These are phyloP conservation scores for Sebastes goodei DNA, from an alignment of 2,797 vertebrate species.

Conservation along the genomic window DNA sequence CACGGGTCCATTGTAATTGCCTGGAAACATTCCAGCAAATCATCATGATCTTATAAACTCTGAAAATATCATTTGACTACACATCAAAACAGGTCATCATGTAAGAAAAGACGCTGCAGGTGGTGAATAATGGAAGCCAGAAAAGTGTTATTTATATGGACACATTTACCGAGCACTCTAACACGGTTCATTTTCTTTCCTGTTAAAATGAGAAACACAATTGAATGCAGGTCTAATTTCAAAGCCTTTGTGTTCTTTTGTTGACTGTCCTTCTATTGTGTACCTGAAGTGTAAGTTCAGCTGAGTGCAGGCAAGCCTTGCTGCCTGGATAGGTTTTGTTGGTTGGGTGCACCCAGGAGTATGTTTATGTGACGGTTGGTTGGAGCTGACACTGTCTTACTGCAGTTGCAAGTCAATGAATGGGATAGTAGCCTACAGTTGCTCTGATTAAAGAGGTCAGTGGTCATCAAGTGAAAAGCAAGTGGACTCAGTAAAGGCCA, in stretches of 20 bases:
- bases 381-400: conserved; percentile 43
- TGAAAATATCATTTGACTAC: not conserved
- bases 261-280: not conserved
- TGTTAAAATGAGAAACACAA: not conserved
- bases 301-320: conserved; percentile 8
- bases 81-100: not conserved
- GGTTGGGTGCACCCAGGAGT: conserved; percentile 40
- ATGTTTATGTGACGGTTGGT: conserved; percentile 36
- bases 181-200: not conserved
- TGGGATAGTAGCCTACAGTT: conserved; percentile 22
- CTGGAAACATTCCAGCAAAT: not conserved
- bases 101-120: not conserved
- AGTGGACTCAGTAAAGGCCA: not conserved
- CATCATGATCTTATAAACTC: not conserved
- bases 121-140: not conserved
- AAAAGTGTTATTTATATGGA: not conserved
- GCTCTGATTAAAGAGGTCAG: conserved; percentile 56
- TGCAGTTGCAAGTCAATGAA: conserved; percentile 37
- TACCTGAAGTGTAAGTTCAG: conserved; percentile 12
- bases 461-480: conserved; percentile 22
- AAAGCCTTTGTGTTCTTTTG: not conserved
- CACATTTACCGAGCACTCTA: not conserved
- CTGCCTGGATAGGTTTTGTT: conserved; percentile 33
- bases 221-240: not conserved
- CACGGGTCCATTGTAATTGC: not conserved